Base-by-base conservation (phyloP, 2,888 invertebrate species). In the Neelides folsomi region DNA sequence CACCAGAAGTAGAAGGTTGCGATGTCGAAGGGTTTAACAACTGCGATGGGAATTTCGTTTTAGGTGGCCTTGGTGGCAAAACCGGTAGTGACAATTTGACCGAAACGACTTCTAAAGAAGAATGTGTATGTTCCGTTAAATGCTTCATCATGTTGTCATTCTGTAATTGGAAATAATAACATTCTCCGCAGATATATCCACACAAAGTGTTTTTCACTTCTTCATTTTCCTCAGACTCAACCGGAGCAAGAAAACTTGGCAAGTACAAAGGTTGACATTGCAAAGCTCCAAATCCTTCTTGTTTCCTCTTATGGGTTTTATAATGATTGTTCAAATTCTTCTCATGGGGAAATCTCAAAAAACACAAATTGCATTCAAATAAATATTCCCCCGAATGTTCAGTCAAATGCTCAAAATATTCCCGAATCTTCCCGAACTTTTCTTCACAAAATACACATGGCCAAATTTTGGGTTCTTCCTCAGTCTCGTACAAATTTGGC, bases 311-410 rank as follows among this genome's bases (percentile, higher is more conserved):
- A 36, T 59, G 59, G 10, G 46, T 36, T 39, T 59, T 59, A 7
- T 50, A 39, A 39, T 59, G 59, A 48, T 50, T 55, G 2, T 39
- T 36, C 35, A 53, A 38, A 1, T 47, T 49, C 42, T 52, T 55
- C 1, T 52, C 37, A 13, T 51, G 37, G 1, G 57, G 54, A 13
- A 51, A 55, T 6, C 54, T 41, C 3, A 37, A 16, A 1, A 43
- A 35, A 42, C 86, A 87, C 44, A 72, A 70, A 1, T 75, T 75
- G 68, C 86, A 87, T 18, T 72, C 68, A 55, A 77, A 79, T 50
- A 80, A 74, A 62, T 79, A 83, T 70, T 88, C 87, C 0, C 87
- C 87, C 0, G 86, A 87, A 55, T 88, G 88, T 44, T 71, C 75
- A 18, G 79, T 77, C 39, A 84, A 73, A 66, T 88, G 87, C 67